Base-by-base conservation (phyloP, 2,888 invertebrate genomes). In the Polyploca ridens region DNA sequence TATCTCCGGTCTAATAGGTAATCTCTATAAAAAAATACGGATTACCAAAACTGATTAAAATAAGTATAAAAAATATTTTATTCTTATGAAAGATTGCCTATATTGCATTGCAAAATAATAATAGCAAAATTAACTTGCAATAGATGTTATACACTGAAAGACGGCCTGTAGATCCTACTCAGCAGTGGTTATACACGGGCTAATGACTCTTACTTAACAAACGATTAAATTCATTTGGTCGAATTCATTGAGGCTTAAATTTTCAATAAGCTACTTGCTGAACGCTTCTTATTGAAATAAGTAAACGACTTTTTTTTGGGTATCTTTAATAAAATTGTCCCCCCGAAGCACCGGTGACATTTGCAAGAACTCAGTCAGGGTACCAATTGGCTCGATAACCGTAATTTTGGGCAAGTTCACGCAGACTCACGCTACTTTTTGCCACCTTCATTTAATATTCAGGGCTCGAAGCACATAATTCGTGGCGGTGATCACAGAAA, bases 401-500 rank as follows among this genome's bases (percentile, higher is more conserved):
- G 85, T 90, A 87, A 90, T 88, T 88, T 87, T 81, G 82, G 82
- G 78, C 79, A 87, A 86, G 84, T 87, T 87, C 83, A 83, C 80
- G 79, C 73, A 77, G 76, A 79, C 77, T 79, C 79, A 68, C 80
- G 79, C 77, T 83, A 79, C 82, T 86, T 86, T 85, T 84, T 83
- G 77, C 76, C 80, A 79, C 81, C 79, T 82, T 81, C 84, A 82
- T 86, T 91, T 88, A 84, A 84, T 86, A 91, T 91, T 91, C 91
- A 86, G 74, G 79, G 69, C 88, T 84, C 87, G 89, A 75, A 82
- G 79, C 84, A 84, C 86, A 89, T 90, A 90, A 90, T 91, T 91
- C 87, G 86, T 78, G 79, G 83, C 82, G 85, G 83, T 89, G 89
- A 90, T 90, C 89, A 87, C 84, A 79, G 84, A 79, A 78, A 84